Evolutionary conservation across 2,113 vertebrate species (phyloP), one percentile per base, ranked within the genome.

Genomic region (Silurus glanis): DNA sequence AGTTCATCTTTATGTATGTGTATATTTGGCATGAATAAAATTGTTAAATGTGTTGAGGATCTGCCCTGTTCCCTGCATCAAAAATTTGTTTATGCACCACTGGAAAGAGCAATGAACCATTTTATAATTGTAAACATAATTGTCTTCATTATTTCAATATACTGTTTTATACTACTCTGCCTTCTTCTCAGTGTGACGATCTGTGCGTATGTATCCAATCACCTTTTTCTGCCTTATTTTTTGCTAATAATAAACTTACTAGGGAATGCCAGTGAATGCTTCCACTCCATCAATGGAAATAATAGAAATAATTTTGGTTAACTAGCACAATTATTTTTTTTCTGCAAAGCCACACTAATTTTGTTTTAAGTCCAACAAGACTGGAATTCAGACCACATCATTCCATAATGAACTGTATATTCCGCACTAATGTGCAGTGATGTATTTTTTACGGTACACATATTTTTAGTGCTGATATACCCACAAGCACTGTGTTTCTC

Each of bases 1-100:
- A 76, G 62, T 82, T 79, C 6, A 82, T 45, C 10, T 56, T 79
- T 72, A 72, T 85, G 25, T 87, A 83, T 84, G 75, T 87, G 79
- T 84, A 85, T 83, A 84, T 83, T 85, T 87, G 59, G 88, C 89
- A 89, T 88, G 85, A 89, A 89, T 90, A 91, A 91, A 90, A 78
- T 51, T 17, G 79, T 86, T 80, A 59, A 88, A 53, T 86, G 37
- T 84, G 28, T 80, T 69, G n/a, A 74, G 58, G 62, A 37, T 51
- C 9, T 69, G 47, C 13, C 72, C 45, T 9, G 17, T 47, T 64
- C 45, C 5, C 25, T 76, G 23, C 61, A 6, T 79, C 3, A 62
- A 47, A 37, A 69, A 37, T 28, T 9, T 62, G 47, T 64, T 49
- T 28, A 23, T n/a, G 16, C 47, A 51, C 59, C 25, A 80, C 59